Percentiles rank a stretch among this genome's conserved stretches.
Evolutionary conservation across 2,888 invertebrate genomes (phyloP).

Genomic region (Amiota minor): DNA sequence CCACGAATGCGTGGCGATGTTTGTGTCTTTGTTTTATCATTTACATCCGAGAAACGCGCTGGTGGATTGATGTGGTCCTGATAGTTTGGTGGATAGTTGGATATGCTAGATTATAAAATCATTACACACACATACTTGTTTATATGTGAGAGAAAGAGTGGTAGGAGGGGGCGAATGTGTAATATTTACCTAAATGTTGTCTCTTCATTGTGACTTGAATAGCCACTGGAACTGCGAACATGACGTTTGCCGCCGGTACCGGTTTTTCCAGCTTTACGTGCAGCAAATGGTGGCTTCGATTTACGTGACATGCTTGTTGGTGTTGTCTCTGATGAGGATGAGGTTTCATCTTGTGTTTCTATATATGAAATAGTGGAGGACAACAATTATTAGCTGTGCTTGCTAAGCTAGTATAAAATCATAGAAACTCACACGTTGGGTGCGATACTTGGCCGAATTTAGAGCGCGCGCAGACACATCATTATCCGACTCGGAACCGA

Average conservation of each 20-base stretch:
- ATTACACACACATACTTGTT: constrained; percentile 34
- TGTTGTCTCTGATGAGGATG: constrained; percentile 85
- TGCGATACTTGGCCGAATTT: constrained; percentile 73
- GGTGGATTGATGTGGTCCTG: constrained; percentile 90
- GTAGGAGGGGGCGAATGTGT: neutral
- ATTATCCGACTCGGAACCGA: constrained; percentile 86
- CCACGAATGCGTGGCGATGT: constrained; percentile 74
- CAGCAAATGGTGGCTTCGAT: constrained; percentile 82
- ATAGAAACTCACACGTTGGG: constrained; percentile 67
- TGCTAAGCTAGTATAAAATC: neutral
- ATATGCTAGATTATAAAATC: constrained; percentile 77
- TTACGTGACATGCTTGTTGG: constrained; percentile 80
- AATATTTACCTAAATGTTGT: constrained; percentile 83
- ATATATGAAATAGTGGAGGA: constrained; percentile 50
- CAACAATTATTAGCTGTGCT: neutral
- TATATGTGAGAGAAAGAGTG: neutral
- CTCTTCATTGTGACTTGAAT: constrained; percentile 88
- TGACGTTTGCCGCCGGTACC: constrained; percentile 79
- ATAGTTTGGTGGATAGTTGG: constrained; percentile 85
- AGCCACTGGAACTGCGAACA: constrained; percentile 85
- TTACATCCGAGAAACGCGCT: constrained; percentile 85
- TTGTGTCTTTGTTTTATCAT: constrained; percentile 72
- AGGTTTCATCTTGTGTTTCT: constrained; percentile 84
- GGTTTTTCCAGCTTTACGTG: constrained; percentile 79
- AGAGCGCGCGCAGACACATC: constrained; percentile 82